Conservation (phyloP, 2,113 vertebrate species). For the Stegastes partitus region DNA sequence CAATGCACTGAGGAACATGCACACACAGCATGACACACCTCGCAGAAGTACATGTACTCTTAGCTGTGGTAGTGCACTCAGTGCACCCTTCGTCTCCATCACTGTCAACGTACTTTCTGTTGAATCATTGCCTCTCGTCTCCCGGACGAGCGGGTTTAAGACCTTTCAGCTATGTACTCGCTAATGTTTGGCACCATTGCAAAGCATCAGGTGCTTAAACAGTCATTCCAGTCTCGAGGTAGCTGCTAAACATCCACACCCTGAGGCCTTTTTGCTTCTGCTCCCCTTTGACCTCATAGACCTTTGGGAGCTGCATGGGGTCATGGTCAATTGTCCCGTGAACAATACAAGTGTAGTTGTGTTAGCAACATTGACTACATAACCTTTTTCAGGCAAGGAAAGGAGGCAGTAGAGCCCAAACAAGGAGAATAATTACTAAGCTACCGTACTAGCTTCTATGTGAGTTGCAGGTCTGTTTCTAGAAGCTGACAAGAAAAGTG, state of each 20-base stretch:
- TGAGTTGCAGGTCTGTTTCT: background rate
- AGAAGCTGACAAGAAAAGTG: too few species aligned
- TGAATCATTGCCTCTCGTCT: slow-evolving; percentile 52
- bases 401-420: background rate
- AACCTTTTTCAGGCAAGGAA: background rate
- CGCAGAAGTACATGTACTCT: slow-evolving; percentile 40
- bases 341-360: slow-evolving; percentile 74
- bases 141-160: slow-evolving; percentile 50
- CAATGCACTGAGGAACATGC: slow-evolving; percentile 26
- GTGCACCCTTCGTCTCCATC: slow-evolving; percentile 52
- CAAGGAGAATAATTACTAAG: slow-evolving; percentile 10
- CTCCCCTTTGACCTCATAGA: slow-evolving; percentile 70
- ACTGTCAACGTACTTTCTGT: slow-evolving; percentile 39
- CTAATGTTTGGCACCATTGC: slow-evolving; percentile 44
- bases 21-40: slow-evolving; percentile 1
- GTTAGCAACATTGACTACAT: slow-evolving; percentile 42
- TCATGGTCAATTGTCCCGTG: slow-evolving; percentile 80
- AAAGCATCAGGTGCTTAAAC: slow-evolving; percentile 75
- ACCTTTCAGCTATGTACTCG: slow-evolving; percentile 28
- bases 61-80: slow-evolving; percentile 67
- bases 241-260: slow-evolving; percentile 48
- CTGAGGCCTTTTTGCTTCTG: slow-evolving; percentile 24
- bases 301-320: slow-evolving; percentile 60
- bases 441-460: background rate
- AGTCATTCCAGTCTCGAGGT: slow-evolving; percentile 41